A percentile compares a stretch with the other conserved stretches of the same genome.
Conservation (phyloP, 2,797 vertebrate genomes). For the Gallinago solitaria region DNA sequence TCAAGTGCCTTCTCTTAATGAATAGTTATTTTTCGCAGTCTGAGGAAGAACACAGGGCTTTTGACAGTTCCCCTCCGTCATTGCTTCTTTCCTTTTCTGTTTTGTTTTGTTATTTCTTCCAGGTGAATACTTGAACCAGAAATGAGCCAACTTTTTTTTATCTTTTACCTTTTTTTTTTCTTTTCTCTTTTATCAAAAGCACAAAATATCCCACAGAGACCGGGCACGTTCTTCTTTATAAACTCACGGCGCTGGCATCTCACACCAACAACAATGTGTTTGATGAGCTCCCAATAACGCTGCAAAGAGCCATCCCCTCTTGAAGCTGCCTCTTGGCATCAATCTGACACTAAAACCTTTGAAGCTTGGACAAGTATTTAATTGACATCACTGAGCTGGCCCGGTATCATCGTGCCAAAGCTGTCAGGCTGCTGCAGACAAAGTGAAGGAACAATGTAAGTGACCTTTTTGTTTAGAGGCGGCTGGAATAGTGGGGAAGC, state of each 20-base stretch:
- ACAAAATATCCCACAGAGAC: background rate
- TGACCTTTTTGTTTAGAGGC: background rate
- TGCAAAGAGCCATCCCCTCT: background rate
- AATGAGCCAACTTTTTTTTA: background rate
- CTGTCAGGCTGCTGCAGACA: background rate
- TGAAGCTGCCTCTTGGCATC: background rate
- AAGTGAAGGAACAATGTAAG: background rate
- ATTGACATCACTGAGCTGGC: constrained; percentile 24
- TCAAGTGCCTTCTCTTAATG: background rate
- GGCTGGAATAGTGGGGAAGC: background rate
- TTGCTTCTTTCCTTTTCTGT: background rate
- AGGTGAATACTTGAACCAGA: constrained; percentile 42
- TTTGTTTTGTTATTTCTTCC: background rate
- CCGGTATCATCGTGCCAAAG: background rate
- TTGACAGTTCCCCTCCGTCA: background rate
- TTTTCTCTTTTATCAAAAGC: background rate
- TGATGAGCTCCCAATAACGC: background rate
- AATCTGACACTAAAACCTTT: background rate
- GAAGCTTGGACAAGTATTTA: background rate
- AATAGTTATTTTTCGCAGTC: background rate
- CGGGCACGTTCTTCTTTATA: background rate
- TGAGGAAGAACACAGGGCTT: background rate
- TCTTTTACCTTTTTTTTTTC: too few species aligned
- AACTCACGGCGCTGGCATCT: background rate
- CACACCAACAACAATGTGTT: background rate